Base-by-base conservation (phyloP, 1,140 invertebrate species). In the Xylocopa sonorina region DNA sequence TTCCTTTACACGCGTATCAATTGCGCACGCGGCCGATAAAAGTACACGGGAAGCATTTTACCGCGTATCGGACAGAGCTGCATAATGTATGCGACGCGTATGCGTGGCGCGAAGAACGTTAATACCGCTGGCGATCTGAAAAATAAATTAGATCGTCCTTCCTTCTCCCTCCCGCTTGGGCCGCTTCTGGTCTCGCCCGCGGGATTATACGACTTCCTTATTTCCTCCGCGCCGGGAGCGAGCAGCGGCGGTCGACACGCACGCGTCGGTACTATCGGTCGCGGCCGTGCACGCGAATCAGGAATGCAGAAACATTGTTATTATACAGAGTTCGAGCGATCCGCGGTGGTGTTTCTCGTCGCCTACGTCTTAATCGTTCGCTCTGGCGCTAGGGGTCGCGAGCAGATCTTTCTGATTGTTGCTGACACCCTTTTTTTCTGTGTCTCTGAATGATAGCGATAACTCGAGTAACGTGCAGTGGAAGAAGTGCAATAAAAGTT, bases 121-220 rank as follows among this genome's bases (percentile, higher is more conserved):
- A 60, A 58, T 68, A 71, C 66, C 60, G 60, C 62, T 46, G 71
- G 67, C 50, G 78, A 84, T 83, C 75, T 80, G 71, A 64, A 84
- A 80, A 84, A 83, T 83, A 79, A 84, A 83, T 83, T 83, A 83
- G 82, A 80, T 82, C 81, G 64, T 83, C 76, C 50, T 73, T 83
- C n/a, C 14, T 38, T 18, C 9, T 34, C 41, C 14, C 41, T 21
- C 21, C 27, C 27, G 38, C 38, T 1, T 3, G 2, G 41, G 48
- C 38, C 50, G n/a, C 46, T 18, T 0, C 29, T 12, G 4, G 38
- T 38, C 9, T 58, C 71, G 4, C 14, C 66, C 71, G 4, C 14
- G 32, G 78, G 34, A 72, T 84, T 76, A 83, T 62, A 62, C 58
- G 64, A 80, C 78, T 84, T 73, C 69, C 81, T 83, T 84, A 71